phyloP scores from a whole-genome alignment of 2,797 vertebrate species.

The Acipenser ruthenus region DNA sequence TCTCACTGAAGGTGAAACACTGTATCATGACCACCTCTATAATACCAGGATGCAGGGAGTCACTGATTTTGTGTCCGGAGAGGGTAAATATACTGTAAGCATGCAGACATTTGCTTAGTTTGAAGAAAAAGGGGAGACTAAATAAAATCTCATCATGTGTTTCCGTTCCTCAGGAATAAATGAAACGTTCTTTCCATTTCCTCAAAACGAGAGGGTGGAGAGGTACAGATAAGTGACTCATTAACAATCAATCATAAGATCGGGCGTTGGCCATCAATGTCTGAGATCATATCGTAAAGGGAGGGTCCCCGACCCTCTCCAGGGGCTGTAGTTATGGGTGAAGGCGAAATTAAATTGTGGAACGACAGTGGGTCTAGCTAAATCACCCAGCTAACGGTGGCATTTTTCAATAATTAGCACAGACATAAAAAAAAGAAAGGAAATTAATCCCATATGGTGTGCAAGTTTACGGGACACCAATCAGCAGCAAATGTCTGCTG shows the following conservation, averaged over 20 bases:
- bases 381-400: slow-evolving; percentile 31
- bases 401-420: slow-evolving; percentile 50
- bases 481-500: slow-evolving; percentile 28
- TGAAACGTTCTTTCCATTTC: slow-evolving; percentile 32
- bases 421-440: slow-evolving; percentile 47
- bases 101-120: slow-evolving; percentile 11
- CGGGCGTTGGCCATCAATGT: slow-evolving; percentile 31
- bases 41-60: background rate
- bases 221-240: slow-evolving; percentile 30
- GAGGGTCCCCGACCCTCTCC: slow-evolving; percentile 9
- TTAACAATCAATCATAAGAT: slow-evolving; percentile 49
- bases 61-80: background rate
- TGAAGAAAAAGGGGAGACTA: slow-evolving; percentile 23
- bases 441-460: slow-evolving; percentile 60
- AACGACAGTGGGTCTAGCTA: background rate
- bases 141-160: slow-evolving; percentile 35
- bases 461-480: slow-evolving; percentile 49
- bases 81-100: slow-evolving; percentile 10
- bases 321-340: slow-evolving; percentile 22
- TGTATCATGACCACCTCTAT: too few species aligned
- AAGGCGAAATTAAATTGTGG: slow-evolving; percentile 26
- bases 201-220: slow-evolving; percentile 27
- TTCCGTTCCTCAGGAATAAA: slow-evolving; percentile 23
- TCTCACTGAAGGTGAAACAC: too few species aligned
- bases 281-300: slow-evolving; percentile 42